These are phyloP conservation scores for Apus apus DNA, from an alignment of 2,113 vertebrate genomes.

Conservation along the genomic window DNA sequence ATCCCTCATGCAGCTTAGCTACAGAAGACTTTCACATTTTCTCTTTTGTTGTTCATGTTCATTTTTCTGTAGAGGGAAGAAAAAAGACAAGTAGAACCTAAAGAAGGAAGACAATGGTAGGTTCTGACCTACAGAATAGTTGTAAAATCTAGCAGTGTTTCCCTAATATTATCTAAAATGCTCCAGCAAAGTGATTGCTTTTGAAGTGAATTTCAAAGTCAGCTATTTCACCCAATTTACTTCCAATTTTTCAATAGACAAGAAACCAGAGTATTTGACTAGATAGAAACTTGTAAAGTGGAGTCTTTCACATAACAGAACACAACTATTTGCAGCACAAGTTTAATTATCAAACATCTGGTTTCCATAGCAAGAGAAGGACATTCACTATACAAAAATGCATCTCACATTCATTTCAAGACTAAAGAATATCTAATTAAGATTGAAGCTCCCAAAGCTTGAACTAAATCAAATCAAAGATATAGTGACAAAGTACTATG, in stretches of 20 bases:
- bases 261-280: not conserved
- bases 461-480: not conserved
- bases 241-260: not conserved
- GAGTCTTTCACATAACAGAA: constrained; percentile 14
- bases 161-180: not conserved
- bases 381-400: constrained; percentile 29
- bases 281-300: not conserved
- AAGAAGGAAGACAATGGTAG: not conserved
- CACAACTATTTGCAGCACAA: not conserved
- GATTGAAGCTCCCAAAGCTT: not conserved
- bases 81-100: not conserved
- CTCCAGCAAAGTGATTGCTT: not conserved
- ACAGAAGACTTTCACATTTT: not conserved
- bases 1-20: not conserved
- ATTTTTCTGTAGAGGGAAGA: not conserved
- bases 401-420: not conserved
- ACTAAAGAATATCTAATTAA: not conserved
- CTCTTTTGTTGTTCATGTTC: not conserved
- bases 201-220: not conserved
- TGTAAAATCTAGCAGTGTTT: not conserved
- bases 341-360: constrained; percentile 57
- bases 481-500: not conserved
- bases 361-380: constrained; percentile 42
- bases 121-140: not conserved
- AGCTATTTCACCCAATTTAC: not conserved